phyloP scores from a whole-genome alignment of 2,113 vertebrate species.

The Pedetes capensis region DNA sequence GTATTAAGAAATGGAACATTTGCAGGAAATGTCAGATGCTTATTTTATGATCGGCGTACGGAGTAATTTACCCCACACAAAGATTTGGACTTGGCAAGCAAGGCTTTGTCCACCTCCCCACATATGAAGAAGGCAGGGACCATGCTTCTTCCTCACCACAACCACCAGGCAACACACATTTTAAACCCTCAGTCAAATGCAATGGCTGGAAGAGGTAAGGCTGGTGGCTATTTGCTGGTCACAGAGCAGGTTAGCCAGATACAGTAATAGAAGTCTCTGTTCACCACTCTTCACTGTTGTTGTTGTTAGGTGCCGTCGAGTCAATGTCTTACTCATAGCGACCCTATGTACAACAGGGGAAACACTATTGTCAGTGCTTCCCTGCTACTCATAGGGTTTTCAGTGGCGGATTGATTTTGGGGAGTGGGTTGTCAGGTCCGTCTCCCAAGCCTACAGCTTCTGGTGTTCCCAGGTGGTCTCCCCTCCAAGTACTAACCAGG shows the following conservation, averaged over 20 bases:
- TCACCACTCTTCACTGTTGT: no score
- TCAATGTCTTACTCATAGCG: no score
- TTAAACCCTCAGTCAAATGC: neutral
- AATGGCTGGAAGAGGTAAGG: neutral
- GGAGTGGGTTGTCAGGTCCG: no score
- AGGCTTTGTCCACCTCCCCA: slow-evolving; percentile 38
- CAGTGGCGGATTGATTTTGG: no score
- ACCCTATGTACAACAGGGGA: no score
- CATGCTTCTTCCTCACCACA: neutral
- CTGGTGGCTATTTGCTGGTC: neutral
- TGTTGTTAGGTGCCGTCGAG: no score
- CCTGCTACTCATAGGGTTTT: no score
- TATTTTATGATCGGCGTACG: slow-evolving; percentile 57
- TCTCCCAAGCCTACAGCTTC: no score
- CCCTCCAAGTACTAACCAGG: no score
- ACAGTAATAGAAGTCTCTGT: neutral
- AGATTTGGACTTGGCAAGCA: slow-evolving; percentile 46
- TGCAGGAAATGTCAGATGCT: slow-evolving; percentile 59
- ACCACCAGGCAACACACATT: neutral
- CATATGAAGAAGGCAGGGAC: neutral
- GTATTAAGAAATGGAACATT: slow-evolving; percentile 62
- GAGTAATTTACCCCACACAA: slow-evolving; percentile 52
- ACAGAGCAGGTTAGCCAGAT: neutral
- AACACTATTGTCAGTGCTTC: no score
- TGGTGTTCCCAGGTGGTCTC: no score